Percentiles rank a stretch among this genome's conserved stretches.
phyloP scores from a whole-genome alignment of 2,888 invertebrate genomes.

The Ophion ellenae region DNA sequence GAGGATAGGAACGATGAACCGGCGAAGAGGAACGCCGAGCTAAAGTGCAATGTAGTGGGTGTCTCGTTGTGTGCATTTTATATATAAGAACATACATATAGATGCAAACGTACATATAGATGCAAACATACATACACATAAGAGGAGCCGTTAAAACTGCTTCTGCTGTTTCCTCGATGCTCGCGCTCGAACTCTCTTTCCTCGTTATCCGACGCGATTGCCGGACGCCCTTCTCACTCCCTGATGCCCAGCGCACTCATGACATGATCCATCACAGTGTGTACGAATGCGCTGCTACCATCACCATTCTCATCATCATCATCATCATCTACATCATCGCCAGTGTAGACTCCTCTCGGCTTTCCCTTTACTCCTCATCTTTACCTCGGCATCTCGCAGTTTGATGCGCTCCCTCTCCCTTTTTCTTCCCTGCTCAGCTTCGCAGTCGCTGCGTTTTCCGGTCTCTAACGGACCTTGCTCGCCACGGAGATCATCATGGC shows the following conservation, averaged over 20 bases:
- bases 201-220: conserved; percentile 79
- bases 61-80: conserved; percentile 70
- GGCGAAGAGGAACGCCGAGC: conserved; percentile 37
- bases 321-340: conserved; percentile 13
- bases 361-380: conserved; percentile 6
- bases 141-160: conserved; percentile 3
- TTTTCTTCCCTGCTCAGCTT: background rate
- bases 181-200: conserved; percentile 72
- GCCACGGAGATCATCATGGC: background rate
- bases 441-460: background rate
- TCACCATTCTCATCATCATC: conserved; percentile 33
- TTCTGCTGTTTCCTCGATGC: conserved; percentile 39
- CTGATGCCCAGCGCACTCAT: conserved; percentile 55
- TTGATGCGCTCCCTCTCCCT: conserved; percentile 24
- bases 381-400: conserved; percentile 37
- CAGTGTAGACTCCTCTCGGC: background rate
- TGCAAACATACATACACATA: background rate
- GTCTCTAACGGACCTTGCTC: background rate
- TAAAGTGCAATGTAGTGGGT: conserved; percentile 68
- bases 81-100: background rate
- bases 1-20: conserved; percentile 23
- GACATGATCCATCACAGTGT: conserved; percentile 77
- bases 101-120: background rate
- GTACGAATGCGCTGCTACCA: conserved; percentile 66
- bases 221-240: conserved; percentile 70